Conservation (phyloP, 2,113 vertebrate genomes). For the Formicarius rufipectus region DNA sequence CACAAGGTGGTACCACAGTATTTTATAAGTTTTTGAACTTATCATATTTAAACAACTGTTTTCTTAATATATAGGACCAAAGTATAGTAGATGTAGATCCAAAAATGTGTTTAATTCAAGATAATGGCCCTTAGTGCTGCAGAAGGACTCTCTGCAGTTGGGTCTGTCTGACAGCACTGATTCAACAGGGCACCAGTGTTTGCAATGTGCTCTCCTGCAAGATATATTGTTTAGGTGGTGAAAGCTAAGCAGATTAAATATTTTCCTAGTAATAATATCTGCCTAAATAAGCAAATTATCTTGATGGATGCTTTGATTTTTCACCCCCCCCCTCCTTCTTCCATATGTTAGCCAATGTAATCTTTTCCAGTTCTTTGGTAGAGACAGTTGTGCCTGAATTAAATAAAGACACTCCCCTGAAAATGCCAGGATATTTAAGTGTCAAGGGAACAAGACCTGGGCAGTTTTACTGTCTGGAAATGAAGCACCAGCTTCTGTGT, state of each 20-base stretch:
- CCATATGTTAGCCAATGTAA: not conserved
- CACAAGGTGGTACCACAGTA: slow-evolving; percentile 62
- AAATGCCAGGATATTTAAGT: not conserved
- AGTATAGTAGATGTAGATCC: not conserved
- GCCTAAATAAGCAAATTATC: not conserved
- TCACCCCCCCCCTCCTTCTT: not conserved
- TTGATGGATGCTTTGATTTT: not conserved
- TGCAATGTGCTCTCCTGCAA: not conserved
- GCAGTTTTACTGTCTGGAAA: not conserved
- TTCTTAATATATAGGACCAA: not conserved
- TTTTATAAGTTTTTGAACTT: not conserved
- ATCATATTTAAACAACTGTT: not conserved
- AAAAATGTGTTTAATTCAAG: not conserved
- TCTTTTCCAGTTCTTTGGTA: not conserved
- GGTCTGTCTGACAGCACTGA: not conserved
- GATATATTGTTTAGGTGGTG: not conserved
- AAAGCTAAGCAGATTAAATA: not conserved
- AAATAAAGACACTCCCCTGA: not conserved
- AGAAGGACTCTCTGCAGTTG: not conserved
- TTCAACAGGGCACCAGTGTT: accelerated
- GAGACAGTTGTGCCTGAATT: not conserved
- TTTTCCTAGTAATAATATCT: not conserved
- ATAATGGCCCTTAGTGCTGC: not conserved
- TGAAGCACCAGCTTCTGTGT: not conserved
- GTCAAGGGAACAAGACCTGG: not conserved